These are phyloP conservation scores for Parasteatoda tepidariorum DNA, from an alignment of 1,140 invertebrate species.

Conservation along the genomic window DNA sequence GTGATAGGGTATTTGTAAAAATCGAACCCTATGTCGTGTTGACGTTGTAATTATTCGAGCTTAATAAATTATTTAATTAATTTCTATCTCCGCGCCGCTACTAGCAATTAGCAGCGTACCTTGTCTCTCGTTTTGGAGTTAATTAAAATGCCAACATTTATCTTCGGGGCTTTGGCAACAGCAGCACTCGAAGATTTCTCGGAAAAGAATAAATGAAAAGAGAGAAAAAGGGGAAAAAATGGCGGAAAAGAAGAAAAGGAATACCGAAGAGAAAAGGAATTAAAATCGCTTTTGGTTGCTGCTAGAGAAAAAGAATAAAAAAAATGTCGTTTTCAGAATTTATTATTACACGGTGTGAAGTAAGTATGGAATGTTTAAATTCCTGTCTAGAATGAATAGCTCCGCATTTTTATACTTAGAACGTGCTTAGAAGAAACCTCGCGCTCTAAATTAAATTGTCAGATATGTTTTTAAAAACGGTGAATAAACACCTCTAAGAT, in stretches of 20 bases:
- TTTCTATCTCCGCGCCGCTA: constrained; percentile 52
- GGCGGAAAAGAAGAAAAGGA: background rate
- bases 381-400: background rate
- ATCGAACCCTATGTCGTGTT: constrained; percentile 58
- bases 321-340: background rate
- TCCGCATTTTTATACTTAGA: background rate
- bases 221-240: background rate
- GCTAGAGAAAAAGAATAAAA: background rate
- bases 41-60: constrained; percentile 59
- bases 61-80: constrained; percentile 62
- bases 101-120: constrained; percentile 51
- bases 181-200: background rate
- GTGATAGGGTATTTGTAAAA: constrained; percentile 61
- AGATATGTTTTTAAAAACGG: background rate
- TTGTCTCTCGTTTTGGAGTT: constrained; percentile 17
- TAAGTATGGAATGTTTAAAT: background rate
- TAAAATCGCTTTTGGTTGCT: background rate
- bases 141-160: constrained; percentile 61
- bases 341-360: background rate
- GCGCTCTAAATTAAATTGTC: background rate
- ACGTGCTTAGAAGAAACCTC: background rate
- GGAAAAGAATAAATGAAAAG: background rate
- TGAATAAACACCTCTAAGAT: background rate
- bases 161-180: constrained; percentile 17
- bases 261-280: background rate